Evolutionary conservation across 2,888 invertebrate genomes (phyloP), one percentile per base, ranked within the genome.

Genomic region (Norana najaformis): DNA sequence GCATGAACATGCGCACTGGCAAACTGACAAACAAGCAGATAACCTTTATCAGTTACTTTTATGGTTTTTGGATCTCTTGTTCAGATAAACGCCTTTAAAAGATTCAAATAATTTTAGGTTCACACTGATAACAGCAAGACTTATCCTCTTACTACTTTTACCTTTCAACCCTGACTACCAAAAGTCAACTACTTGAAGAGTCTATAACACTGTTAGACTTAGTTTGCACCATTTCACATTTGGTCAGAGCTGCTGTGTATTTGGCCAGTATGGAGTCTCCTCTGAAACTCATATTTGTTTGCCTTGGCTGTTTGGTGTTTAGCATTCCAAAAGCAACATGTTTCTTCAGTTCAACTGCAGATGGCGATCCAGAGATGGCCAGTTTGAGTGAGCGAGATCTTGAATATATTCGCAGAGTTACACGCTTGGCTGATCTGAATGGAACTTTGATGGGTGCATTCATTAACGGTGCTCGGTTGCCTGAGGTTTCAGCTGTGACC

Each of bases 161-260:
- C 35, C 69, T 89, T 69, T 37, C n/a, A 23, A 85, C 85, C 37
- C 37, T 85, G 85, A 85, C 69, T 36, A 23, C 37, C 85, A 85
- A 85, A 85, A 36, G 85, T 36, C 85, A 36, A 36, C 85, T 36
- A 85, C 36, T 6, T 85, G 85, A 85, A 36, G 37, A 4, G 35
- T 23, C 36, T 23, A 30, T 18, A 85, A 35, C 6, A 0, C 23
- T 35, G 35, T 23, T 6, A 69, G 69, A n/a, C 30, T 8, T 23
- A 36, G 34, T 36, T 36, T 85, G 20, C 34, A 23, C 35, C 35
- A 36, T 36, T 85, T 37, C 85, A 23, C 34, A 36, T 30, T 85
- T 85, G 85, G 37, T 35, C 37, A 36, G 85, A 85, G 37, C 35
- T 6, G 37, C 0, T 36, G 83, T 83, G 20, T 37, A 36, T 85